A percentile compares a stretch with the other conserved stretches of the same genome.
Evolutionary conservation across 2,797 vertebrate species (phyloP).

Genomic region (Phyllotis vaccarum): DNA sequence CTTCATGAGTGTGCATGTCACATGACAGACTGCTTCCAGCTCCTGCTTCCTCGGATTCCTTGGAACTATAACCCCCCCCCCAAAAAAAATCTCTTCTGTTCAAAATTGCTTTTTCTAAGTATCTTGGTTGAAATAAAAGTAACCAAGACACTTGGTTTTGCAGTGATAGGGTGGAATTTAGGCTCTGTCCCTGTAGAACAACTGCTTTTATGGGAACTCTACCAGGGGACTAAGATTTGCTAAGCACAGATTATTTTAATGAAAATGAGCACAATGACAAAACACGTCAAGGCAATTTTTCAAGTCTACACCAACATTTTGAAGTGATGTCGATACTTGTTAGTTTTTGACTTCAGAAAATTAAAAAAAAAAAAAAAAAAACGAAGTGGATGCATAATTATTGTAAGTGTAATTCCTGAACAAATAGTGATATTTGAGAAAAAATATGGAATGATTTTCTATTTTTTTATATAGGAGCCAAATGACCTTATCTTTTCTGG

Average conservation of each 20-base stretch:
- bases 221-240: neutral
- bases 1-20: neutral
- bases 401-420: neutral
- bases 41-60: neutral
- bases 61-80: neutral
- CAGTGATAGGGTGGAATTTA: neutral
- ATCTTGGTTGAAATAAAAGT: neutral
- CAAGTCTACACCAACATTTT: neutral
- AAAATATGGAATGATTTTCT: neutral
- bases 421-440: neutral
- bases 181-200: neutral
- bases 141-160: neutral
- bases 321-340: neutral
- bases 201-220: neutral
- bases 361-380: neutral
- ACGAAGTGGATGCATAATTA: neutral
- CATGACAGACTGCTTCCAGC: neutral
- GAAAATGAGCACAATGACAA: neutral
- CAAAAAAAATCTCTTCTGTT: neutral
- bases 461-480: neutral
- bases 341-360: neutral
- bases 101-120: neutral
- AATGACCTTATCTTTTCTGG: neutral
- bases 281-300: neutral
- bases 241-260: neutral